Evolutionary conservation across 2,888 invertebrate species (phyloP), one percentile per base, ranked within the genome.

Genomic region (Caenorhabditis parvicauda): DNA sequence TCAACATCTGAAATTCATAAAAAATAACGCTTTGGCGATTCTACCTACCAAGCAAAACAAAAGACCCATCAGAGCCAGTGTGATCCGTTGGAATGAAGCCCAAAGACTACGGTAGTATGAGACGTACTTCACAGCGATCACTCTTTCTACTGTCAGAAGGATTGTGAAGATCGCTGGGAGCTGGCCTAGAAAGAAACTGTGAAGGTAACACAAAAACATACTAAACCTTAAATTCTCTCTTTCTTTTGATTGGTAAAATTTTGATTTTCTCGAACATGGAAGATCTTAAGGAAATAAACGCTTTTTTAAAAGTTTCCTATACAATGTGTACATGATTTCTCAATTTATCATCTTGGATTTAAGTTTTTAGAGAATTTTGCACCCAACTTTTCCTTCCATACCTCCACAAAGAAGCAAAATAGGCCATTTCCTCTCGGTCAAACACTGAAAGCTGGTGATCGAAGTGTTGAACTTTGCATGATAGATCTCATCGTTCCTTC

Each of bases 41-140:
- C 6, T 12, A 52, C 51, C 25, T 24, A 66, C 69, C 42, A 47
- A 50, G 39, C 65, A 61, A 3, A 64, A 19, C 9, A 43, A 27
- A 12, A 61, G 46, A 22, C 64, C 65, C 0, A 52, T 29, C 1
- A 49, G 17, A 3, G 63, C 58, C 6, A 66, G 35, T 45, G 54
- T 59, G 12, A 59, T 21, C n/a, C 65, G 47, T 43, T 66, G 53
- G 14, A 50, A 28, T 55, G 59, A 64, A n/a, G 56, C 54, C 66
- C 69, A 69, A 12, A 59, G 44, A 28, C 66, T 59, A 2, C 69
- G 48, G 45, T 69, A 69, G 66, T 66, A 69, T 9, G 59, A 54
- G 39, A 56, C 53, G 54, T 45, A 52, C 42, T 62, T 59, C 42
- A 69, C 59, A 1, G 69, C 69, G 4, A 66, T 42, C 6, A 64